These are phyloP conservation scores for Orthosia gothica DNA, from an alignment of 2,888 invertebrate genomes.

Conservation along the genomic window DNA sequence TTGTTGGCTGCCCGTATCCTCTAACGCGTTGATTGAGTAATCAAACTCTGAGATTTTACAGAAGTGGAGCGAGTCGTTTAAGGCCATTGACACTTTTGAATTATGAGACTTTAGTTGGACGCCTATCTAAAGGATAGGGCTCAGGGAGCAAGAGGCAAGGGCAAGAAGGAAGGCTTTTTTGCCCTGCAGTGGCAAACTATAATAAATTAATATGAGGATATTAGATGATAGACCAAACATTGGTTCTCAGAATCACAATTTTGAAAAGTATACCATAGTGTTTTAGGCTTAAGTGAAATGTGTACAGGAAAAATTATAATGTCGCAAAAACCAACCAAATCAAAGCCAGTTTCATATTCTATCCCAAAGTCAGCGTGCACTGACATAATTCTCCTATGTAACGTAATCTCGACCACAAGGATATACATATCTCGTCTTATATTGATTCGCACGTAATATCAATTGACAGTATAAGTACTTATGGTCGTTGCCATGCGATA, in stretches of 20 bases:
- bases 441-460: conserved; percentile 62
- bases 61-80: conserved; percentile 5
- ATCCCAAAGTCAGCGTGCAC: conserved; percentile 15
- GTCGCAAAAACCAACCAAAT: not conserved
- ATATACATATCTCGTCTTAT: conserved; percentile 52
- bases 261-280: not conserved
- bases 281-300: no score
- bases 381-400: conserved; percentile 58
- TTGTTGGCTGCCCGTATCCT: conserved; percentile 53
- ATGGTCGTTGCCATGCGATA: conserved; percentile 24
- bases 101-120: not conserved
- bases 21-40: conserved; percentile 36
- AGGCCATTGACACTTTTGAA: conserved; percentile 39
- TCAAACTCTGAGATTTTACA: conserved; percentile 49
- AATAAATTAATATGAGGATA: no score
- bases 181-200: no score
- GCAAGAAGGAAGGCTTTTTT: no score
- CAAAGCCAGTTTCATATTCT: not conserved
- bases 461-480: conserved; percentile 46
- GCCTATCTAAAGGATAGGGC: no score
- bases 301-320: not conserved
- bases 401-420: conserved; percentile 67
- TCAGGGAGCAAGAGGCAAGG: no score
- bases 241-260: not conserved
- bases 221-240: not conserved